Base-by-base conservation (phyloP, 92 coral and sea anemone genomes). In the Chrysogorgia sp. region DNA sequence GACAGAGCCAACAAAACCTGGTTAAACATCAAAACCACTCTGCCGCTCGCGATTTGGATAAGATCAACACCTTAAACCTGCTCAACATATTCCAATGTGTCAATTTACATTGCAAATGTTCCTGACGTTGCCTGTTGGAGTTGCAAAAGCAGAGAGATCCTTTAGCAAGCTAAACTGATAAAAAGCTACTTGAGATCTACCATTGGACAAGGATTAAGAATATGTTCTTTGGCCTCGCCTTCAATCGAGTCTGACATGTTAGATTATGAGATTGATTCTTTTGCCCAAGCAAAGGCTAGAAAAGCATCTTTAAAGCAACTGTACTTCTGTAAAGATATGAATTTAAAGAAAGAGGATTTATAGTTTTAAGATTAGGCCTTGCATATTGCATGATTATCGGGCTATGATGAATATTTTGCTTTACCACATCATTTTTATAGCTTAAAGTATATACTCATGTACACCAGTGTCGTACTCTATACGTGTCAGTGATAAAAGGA, bases 121-220 rank as follows among this genome's bases (percentile, higher is more conserved):
- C 50, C 50, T 43, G 17, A 43, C 50, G 50, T 28, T 58, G 64
- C 64, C 64, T 2, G 64, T 58, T 28, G 24, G 64, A 58, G 64
- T 58, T 12, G 64, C 64, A 58, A 58, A 0, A 26, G 64, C 64
- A 13, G 12, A 58, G 23, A 58, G 64, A 56, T 56, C 64, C 64
- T 58, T 58, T 24, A 58, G 64, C 64, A 58, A 58, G 64, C 64
- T 58, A 58, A 58, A 26, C 64, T 58, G 12, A 58, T 58, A 19
- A 58, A 13, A 58, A 58, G 29, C 64, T 58, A 58, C 29, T 19
- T 58, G 64, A 58, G 64, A 24, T 58, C 64, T 0, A 58, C 1
- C 7, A 58, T 1, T 58, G 64, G 64, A 58, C 24, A 58, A 58
- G 23, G 23, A 58, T n/a, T n/a, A n/a, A 19, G 64, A 24, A 20